Conservation (phyloP, 2,797 vertebrate species). For the Pipistrellus pygmaeus region DNA sequence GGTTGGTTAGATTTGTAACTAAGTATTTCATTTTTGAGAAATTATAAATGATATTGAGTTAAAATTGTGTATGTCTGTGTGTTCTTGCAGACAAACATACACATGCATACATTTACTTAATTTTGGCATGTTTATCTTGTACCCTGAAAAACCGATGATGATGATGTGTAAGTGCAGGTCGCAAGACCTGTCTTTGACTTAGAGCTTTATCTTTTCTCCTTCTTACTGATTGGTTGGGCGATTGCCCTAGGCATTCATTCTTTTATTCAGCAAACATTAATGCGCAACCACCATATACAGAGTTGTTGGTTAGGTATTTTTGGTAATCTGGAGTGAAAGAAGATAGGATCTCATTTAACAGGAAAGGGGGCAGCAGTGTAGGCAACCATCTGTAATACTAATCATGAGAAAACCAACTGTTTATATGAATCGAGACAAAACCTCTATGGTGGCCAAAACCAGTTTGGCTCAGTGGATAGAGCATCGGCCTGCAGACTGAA, state of each 20-base stretch:
- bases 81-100: neutral
- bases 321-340: neutral
- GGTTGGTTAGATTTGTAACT: too few relatives aligned
- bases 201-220: neutral
- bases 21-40: neutral
- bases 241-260: neutral
- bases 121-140: neutral
- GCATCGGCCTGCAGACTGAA: too few relatives aligned
- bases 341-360: neutral
- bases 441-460: neutral
- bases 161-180: neutral
- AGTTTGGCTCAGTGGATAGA: too few relatives aligned
- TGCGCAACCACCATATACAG: neutral
- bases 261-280: neutral
- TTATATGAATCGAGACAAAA: neutral
- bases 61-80: neutral
- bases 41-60: neutral
- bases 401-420: too few relatives aligned
- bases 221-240: neutral
- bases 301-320: neutral
- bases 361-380: neutral
- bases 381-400: neutral
- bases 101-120: neutral
- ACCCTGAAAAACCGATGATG: neutral
- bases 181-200: neutral